These are phyloP conservation scores for Chrysolina haemoptera DNA, from an alignment of 2,888 invertebrate species.

Conservation along the genomic window DNA sequence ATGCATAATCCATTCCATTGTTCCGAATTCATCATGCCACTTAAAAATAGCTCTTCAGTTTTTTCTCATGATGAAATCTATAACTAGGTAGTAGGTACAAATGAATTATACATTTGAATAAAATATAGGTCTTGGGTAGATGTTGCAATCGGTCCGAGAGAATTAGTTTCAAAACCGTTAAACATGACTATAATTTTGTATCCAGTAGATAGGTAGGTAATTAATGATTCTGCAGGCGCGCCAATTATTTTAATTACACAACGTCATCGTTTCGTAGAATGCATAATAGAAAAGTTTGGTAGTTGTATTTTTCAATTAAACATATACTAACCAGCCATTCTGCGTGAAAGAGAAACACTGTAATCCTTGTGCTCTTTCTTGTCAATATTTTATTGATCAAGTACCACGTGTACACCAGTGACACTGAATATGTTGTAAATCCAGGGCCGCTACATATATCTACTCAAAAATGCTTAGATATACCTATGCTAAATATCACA, in stretches of 20 bases:
- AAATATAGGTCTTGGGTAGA: background rate
- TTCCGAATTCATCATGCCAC: background rate
- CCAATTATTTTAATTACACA: slow-evolving; percentile 22
- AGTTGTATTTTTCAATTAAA: slow-evolving; percentile 6
- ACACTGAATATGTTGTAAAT: background rate
- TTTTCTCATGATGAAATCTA: background rate
- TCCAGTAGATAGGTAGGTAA: too few relatives aligned
- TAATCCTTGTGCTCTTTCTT: slow-evolving; percentile 22
- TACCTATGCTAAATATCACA: background rate
- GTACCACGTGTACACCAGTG: slow-evolving; percentile 25
- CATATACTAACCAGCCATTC: slow-evolving; percentile 47
- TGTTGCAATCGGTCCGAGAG: background rate
- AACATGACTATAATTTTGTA: background rate
- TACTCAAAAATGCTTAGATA: background rate
- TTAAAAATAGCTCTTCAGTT: background rate
- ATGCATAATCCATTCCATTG: background rate
- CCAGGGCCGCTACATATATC: background rate
- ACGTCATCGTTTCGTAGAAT: background rate
- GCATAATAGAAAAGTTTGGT: background rate
- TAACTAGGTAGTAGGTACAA: background rate
- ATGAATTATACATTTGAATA: background rate
- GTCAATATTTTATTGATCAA: slow-evolving; percentile 26
- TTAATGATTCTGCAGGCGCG: background rate
- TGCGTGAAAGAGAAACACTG: slow-evolving; percentile 14
- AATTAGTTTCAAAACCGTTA: background rate